phyloP scores from a whole-genome alignment of 2,888 invertebrate species.

The Harmothoe impar region DNA sequence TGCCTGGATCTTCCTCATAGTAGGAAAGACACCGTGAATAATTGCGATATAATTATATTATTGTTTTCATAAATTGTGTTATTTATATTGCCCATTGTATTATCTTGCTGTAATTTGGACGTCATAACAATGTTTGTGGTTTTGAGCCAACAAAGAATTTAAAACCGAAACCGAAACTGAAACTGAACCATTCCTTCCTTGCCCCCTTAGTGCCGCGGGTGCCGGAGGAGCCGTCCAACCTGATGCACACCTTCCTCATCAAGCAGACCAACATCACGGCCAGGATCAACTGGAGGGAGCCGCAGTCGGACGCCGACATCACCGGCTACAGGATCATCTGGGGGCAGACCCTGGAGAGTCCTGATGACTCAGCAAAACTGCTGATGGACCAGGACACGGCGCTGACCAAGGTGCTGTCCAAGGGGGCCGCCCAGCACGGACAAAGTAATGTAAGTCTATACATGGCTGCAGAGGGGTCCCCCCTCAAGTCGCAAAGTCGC shows the following conservation, averaged over 20 bases:
- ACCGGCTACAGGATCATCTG: constrained; percentile 70
- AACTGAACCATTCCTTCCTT: too few relatives aligned
- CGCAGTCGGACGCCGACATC: constrained; percentile 69
- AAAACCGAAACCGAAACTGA: too few relatives aligned
- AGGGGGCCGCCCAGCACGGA: constrained; percentile 61
- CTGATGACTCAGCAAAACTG: background rate
- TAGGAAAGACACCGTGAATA: too few relatives aligned
- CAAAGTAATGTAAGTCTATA: constrained; percentile 24
- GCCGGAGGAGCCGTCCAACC: constrained; percentile 68
- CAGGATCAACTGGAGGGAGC: constrained; percentile 69
- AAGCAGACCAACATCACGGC: constrained; percentile 70
- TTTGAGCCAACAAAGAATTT: too few relatives aligned
- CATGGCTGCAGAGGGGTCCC: too few relatives aligned
- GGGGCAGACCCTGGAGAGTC: constrained; percentile 67
- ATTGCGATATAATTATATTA: too few relatives aligned
- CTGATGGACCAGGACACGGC: constrained; percentile 66
- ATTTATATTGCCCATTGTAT: too few relatives aligned
- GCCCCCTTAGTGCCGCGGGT: constrained; percentile 67
- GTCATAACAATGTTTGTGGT: too few relatives aligned
- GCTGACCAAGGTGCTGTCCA: constrained; percentile 70
- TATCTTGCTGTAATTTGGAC: too few relatives aligned
- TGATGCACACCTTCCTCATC: constrained; percentile 70
- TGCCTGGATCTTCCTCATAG: too few relatives aligned
- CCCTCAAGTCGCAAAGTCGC: too few relatives aligned
- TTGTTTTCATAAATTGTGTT: too few relatives aligned